Percentiles rank a stretch among this genome's conserved stretches.
These are phyloP conservation scores for Piprites chloris DNA, from an alignment of 2,113 vertebrate species.

Conservation along the genomic window DNA sequence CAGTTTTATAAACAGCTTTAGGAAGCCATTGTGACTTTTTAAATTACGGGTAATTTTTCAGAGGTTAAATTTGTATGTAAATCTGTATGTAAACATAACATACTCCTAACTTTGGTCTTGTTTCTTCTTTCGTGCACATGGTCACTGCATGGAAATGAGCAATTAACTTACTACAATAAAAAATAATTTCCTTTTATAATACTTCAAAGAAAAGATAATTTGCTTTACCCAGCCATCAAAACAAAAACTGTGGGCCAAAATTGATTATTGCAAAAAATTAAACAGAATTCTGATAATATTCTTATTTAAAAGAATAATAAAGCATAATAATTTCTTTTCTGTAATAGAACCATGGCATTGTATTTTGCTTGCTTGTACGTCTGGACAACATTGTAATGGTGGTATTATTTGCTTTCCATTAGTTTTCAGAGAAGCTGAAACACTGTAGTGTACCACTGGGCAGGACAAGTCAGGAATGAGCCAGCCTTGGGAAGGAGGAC, in stretches of 20 bases:
- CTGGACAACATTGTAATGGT: background rate
- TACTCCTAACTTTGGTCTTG: background rate
- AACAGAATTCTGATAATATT: background rate
- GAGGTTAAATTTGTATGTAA: background rate
- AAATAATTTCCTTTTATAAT: background rate
- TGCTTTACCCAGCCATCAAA: background rate
- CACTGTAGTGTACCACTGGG: background rate
- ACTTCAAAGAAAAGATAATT: background rate
- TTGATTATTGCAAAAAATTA: background rate
- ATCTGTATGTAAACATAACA: background rate
- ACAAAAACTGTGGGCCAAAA: background rate
- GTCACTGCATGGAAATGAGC: background rate
- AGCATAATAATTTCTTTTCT: background rate
- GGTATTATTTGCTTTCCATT: slow-evolving; percentile 12
- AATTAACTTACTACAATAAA: background rate
- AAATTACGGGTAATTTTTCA: background rate
- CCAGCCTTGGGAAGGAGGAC: slow-evolving; percentile 30
- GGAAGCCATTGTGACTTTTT: background rate
- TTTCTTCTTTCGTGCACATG: background rate
- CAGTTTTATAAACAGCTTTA: background rate
- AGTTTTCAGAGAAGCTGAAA: slow-evolving; percentile 22
- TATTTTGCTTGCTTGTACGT: background rate
- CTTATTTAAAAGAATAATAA: background rate
- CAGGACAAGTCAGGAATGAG: slow-evolving; percentile 60
- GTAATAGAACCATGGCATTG: background rate